Evolutionary conservation across 1,140 invertebrate genomes (phyloP).

Genomic region (Drosophila takahashii): DNA sequence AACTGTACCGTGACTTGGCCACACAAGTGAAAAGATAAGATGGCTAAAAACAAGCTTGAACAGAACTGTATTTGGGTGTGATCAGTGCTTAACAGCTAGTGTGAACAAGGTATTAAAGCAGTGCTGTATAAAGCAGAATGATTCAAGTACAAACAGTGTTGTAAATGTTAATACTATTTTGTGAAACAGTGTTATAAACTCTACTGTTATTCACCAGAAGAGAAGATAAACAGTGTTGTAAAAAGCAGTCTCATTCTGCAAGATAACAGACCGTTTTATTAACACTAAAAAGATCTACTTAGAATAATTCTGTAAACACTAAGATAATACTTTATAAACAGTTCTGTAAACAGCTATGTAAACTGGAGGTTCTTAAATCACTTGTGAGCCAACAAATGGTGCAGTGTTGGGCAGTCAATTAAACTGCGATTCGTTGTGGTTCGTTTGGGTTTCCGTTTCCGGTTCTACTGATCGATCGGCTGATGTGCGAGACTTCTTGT

Average conservation of each 20-base stretch:
- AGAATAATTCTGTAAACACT: not conserved
- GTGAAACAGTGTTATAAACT: not conserved
- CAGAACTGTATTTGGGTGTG: not conserved
- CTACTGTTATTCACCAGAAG: not conserved
- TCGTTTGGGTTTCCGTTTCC: slow-evolving; percentile 21
- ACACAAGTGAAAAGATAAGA: not conserved
- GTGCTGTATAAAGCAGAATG: not conserved
- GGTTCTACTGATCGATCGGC: slow-evolving; percentile 44
- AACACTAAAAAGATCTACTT: not conserved
- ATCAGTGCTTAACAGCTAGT: not conserved
- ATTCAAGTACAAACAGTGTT: not conserved
- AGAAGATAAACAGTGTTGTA: not conserved
- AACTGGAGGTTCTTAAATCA: not conserved
- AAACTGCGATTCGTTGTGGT: slow-evolving; percentile 16
- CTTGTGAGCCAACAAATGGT: not conserved
- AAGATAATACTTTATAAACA: not conserved
- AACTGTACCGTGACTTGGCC: slow-evolving; percentile 6
- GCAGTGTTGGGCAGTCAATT: slow-evolving; percentile 7
- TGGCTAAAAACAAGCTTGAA: not conserved
- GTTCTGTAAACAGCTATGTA: not conserved
- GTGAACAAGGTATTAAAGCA: not conserved
- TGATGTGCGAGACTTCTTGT: slow-evolving; percentile 84
- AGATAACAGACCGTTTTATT: too few species aligned
- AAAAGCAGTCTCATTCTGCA: not conserved
- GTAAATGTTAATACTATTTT: not conserved